Base-by-base conservation (phyloP, 2,113 vertebrate genomes). In the Corythornis cristatus region DNA sequence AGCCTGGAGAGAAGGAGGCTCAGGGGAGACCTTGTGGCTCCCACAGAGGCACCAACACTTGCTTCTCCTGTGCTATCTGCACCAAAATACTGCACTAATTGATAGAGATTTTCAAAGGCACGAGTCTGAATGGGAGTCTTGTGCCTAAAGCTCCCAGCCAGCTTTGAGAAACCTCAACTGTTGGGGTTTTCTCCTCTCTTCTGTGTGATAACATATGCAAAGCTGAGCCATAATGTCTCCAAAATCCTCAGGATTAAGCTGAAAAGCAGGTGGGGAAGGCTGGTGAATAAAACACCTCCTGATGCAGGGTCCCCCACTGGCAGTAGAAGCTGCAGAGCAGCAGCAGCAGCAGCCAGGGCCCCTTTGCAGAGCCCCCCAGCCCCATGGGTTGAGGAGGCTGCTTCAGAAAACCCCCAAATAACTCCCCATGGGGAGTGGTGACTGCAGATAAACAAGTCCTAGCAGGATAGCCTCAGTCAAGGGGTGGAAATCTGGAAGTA, bases 221-320 rank as follows among this genome's bases (percentile, higher is more conserved):
- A 91, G 83, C 67, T 68, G 60, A 90, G 91, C 80, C 68, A 31
- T 87, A 85, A 93, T 83, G 87, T 79, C 58, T 82, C 74, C 58
- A 12, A 89, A 86, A 93, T 93, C 93, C 91, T 50, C 87, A 5
- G 57, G 81, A 92, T 93, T 87, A 93, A 89, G 58, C 53, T 82
- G 78, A 79, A 60, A 64, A 86, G 79, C 2, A 2, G 28, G 35
- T 35, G 79, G n/a, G 67, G 58, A 91, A 73, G 53, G 66, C 33
- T 62, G 77, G 19, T 67, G 35, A 26, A 15, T 0, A 9, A 22
- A 68, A 89, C 88, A 17, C 54, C 22, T 61, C 61, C 68, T 23
- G 71, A 26, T 40, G 48, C 29, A 25, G 48, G 87, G 74, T 54
- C 81, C 33, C 46, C 28, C 17, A 6, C 7, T 1, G 0, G 40